A percentile compares a stretch with the other conserved stretches of the same genome.
phyloP scores from a whole-genome alignment of 2,113 vertebrate genomes.

The Phylloscopus whistleri region DNA sequence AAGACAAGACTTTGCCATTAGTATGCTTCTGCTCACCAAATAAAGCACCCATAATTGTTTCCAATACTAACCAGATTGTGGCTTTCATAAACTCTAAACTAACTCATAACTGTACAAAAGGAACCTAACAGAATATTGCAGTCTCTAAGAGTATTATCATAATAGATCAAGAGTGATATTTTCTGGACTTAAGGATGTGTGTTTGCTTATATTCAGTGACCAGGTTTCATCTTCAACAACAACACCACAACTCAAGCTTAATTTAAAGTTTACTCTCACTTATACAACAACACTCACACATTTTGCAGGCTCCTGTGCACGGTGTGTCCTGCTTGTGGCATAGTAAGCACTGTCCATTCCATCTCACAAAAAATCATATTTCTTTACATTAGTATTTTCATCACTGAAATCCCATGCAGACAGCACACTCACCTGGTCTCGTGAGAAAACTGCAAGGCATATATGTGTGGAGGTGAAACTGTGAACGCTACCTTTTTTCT shows the following conservation, averaged over 20 bases:
- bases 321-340: neutral
- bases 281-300: rapidly evolving
- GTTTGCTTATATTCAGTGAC: neutral
- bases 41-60: neutral
- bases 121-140: neutral
- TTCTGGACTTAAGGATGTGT: neutral
- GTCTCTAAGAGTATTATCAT: too few species aligned
- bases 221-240: neutral
- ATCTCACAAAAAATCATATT: neutral
- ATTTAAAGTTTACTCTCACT: neutral
- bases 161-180: neutral
- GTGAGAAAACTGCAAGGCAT: slow-evolving; percentile 20
- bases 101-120: neutral
- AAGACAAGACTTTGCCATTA: neutral
- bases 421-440: slow-evolving; percentile 66
- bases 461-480: neutral
- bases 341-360: neutral
- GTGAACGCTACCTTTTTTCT: neutral
- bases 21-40: neutral
- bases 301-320: neutral
- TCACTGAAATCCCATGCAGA: slow-evolving; percentile 29
- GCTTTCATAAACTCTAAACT: neutral
- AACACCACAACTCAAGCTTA: neutral
- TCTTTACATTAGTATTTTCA: neutral
- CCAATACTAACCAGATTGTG: neutral